A percentile compares a stretch with the other conserved stretches of the same genome.
phyloP scores from a whole-genome alignment of 30 jellyfish, hydroid and myxozoan genomes.

The Aurelia coerulea region DNA sequence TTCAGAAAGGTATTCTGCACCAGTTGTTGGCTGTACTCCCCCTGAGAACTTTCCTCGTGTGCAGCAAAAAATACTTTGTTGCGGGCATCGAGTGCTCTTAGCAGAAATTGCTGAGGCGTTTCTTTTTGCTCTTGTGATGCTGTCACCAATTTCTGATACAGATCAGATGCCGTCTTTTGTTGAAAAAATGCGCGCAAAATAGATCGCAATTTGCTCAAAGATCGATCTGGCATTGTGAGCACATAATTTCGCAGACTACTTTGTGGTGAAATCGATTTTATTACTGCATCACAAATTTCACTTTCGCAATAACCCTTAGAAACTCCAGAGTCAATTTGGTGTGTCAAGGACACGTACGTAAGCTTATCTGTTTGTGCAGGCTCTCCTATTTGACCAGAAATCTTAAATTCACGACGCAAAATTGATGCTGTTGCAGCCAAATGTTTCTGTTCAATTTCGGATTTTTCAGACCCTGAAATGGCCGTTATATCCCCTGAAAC shows the following conservation, averaged over 20 bases:
- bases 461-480: background rate
- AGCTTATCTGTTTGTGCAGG: background rate
- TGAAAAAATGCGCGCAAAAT: no score
- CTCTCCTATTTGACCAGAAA: background rate
- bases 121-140: no score
- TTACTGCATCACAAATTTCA: background rate
- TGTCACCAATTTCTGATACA: no score
- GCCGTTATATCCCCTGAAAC: background rate
- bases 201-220: background rate
- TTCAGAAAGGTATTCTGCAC: no score
- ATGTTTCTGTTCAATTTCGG: background rate
- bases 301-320: background rate
- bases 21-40: background rate
- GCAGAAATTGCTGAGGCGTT: no score
- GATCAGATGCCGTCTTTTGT: no score
- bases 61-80: constrained; percentile 4
- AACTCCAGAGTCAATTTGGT: background rate
- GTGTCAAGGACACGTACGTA: background rate
- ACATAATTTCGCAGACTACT: constrained; percentile 6
- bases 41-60: constrained; percentile 3
- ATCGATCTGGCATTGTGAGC: constrained; percentile 2
- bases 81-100: no score
- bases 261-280: constrained; percentile 3
- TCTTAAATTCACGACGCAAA: background rate
- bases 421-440: background rate